Conservation (phyloP, 2,113 vertebrate species). For the Nycticorax nycticorax region DNA sequence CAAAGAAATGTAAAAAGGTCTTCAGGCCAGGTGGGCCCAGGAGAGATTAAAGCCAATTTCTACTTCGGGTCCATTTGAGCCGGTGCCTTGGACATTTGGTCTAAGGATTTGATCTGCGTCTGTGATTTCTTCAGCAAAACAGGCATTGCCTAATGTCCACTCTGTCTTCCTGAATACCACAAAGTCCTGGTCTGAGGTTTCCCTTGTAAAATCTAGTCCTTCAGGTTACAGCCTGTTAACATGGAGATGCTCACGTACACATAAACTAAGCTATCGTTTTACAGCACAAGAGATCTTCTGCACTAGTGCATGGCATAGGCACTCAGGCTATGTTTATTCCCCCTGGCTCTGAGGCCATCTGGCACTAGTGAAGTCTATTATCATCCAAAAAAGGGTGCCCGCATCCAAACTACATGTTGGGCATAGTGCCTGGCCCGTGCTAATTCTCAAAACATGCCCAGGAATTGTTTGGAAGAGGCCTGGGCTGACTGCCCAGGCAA, state of each 20-base stretch:
- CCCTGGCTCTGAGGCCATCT: slow-evolving; percentile 13
- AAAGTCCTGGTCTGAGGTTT: background rate
- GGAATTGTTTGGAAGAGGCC: slow-evolving; percentile 24
- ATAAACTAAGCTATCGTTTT: background rate
- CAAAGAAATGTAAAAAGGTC: background rate
- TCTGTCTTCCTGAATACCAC: background rate
- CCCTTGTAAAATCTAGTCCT: background rate
- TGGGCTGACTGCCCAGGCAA: background rate
- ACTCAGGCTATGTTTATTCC: slow-evolving; percentile 9
- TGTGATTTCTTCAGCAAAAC: background rate
- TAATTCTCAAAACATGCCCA: slow-evolving; percentile 40
- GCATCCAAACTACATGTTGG: slow-evolving; percentile 16
- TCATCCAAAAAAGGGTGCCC: slow-evolving; percentile 58
- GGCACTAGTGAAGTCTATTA: slow-evolving; percentile 41
- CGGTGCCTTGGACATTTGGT: background rate
- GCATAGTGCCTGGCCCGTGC: slow-evolving; percentile 44
- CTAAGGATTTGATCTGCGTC: background rate
- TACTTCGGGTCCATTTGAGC: background rate
- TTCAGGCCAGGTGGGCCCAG: background rate
- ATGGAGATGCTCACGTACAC: background rate
- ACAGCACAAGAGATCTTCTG: background rate
- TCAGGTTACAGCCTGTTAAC: background rate
- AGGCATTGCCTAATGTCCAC: background rate
- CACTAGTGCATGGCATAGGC: background rate
- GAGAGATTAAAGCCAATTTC: background rate